A percentile compares a stretch with the other conserved stretches of the same genome.
Conservation (phyloP, 1,140 invertebrate genomes). For the Sarcophaga bullata region DNA sequence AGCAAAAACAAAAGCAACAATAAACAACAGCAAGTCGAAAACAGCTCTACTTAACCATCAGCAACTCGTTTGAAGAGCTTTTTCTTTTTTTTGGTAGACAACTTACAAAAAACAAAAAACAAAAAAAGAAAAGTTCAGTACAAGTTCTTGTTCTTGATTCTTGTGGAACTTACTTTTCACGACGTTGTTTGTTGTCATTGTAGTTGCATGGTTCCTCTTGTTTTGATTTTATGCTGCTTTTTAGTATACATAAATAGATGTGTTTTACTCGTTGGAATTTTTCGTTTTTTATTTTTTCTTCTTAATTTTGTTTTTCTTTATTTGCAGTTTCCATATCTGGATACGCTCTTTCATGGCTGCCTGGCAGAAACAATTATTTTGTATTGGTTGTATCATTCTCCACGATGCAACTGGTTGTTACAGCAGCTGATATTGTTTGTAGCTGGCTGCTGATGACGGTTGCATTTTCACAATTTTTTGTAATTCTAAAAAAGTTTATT, state of each 20-base stretch:
- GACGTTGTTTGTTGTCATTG: too few species aligned
- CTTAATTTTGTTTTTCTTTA: background rate
- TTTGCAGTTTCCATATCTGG: too few species aligned
- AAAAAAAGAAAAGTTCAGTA: too few species aligned
- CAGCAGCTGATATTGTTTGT: background rate
- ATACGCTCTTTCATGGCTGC: too few species aligned
- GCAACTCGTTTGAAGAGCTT: background rate
- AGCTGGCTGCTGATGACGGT: background rate
- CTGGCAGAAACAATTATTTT: background rate
- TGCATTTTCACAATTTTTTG: constrained; percentile 31
- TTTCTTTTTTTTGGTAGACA: too few species aligned
- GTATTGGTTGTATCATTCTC: background rate
- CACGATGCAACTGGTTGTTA: constrained; percentile 36
- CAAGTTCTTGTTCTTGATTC: too few species aligned
- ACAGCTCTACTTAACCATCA: constrained; percentile 28
- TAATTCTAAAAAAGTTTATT: constrained; percentile 33
- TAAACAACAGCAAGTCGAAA: background rate
- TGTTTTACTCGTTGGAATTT: background rate
- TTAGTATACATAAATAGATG: background rate
- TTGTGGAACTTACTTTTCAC: too few species aligned
- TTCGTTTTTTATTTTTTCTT: background rate
- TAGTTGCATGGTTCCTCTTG: too few species aligned
- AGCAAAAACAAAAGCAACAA: too few species aligned
- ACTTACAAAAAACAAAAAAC: too few species aligned
- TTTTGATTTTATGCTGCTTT: constrained; percentile 8